Conservation (phyloP, 2,797 vertebrate species). For the Peromyscus melanophrys region DNA sequence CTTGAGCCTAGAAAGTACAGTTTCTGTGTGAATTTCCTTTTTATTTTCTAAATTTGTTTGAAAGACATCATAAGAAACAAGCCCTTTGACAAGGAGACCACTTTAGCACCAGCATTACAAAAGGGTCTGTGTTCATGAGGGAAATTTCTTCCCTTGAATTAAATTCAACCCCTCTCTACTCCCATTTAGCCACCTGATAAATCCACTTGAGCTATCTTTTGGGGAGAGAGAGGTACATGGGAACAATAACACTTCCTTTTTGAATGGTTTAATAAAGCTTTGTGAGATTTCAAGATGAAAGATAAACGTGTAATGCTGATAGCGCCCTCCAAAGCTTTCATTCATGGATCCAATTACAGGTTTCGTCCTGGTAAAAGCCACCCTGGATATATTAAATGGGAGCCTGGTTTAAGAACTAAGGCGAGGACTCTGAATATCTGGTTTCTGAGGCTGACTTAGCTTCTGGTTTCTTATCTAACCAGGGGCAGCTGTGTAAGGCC, state of each 20-base stretch:
- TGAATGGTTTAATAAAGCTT: conserved; percentile 83
- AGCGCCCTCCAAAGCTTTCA: conserved; percentile 51
- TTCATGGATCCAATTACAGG: conserved; percentile 81
- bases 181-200: conserved; percentile 83
- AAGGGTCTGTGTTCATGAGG: conserved; percentile 78
- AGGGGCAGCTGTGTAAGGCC: conserved; percentile 19
- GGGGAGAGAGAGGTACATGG: conserved; percentile 53
- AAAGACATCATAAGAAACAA: not conserved
- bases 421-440: conserved; percentile 71
- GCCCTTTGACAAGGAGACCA: conserved; percentile 68
- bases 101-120: conserved; percentile 79
- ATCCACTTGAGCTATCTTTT: conserved; percentile 79
- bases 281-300: conserved; percentile 83
- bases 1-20: conserved; percentile 28
- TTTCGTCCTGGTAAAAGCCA: conserved; percentile 75
- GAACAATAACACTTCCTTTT: conserved; percentile 85
- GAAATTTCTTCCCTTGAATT: conserved; percentile 72
- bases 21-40: conserved; percentile 66
- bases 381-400: conserved; percentile 67
- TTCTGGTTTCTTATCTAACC: conserved; percentile 81
- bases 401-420: conserved; percentile 73
- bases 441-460: conserved; percentile 79
- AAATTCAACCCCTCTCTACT: conserved; percentile 73
- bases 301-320: conserved; percentile 82
- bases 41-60: conserved; percentile 55